Evolutionary conservation across 2,113 vertebrate genomes (phyloP).

Genomic region (Acanthochromis polyacanthus): DNA sequence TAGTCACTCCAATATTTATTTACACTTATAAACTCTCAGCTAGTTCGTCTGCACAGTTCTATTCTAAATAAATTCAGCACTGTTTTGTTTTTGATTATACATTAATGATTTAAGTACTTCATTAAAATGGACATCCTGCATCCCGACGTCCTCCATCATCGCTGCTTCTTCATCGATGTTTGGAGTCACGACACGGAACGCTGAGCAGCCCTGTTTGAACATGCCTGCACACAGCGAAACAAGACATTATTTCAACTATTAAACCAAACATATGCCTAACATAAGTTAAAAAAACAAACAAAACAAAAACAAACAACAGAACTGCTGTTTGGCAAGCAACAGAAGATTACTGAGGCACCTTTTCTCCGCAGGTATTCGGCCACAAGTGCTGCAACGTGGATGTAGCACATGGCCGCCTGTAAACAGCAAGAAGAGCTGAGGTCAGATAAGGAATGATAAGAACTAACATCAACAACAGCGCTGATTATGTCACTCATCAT

Average conservation of each 20-base stretch:
- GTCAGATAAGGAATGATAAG: slow-evolving; percentile 11
- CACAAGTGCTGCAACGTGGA: slow-evolving; percentile 95
- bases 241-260: not conserved
- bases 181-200: slow-evolving; percentile 95
- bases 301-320: too few relatives aligned
- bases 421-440: slow-evolving; percentile 31
- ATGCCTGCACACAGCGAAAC: slow-evolving; percentile 84
- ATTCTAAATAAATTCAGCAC: not conserved
- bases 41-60: too few relatives aligned
- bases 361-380: slow-evolving; percentile 95
- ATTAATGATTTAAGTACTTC: slow-evolving; percentile 84
- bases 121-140: slow-evolving; percentile 99
- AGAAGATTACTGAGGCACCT: slow-evolving; percentile 80
- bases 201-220: slow-evolving; percentile 96
- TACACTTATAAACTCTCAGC: too few relatives aligned
- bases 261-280: not conserved
- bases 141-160: slow-evolving; percentile 99
- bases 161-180: slow-evolving; percentile 99
- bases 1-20: too few relatives aligned
- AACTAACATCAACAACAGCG: not conserved
- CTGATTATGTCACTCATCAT: not conserved
- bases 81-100: not conserved
- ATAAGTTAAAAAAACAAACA: not conserved
- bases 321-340: not conserved
- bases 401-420: slow-evolving; percentile 97